phyloP scores from a whole-genome alignment of 92 coral and sea anemone genomes.

The Phymanthus crucifer region DNA sequence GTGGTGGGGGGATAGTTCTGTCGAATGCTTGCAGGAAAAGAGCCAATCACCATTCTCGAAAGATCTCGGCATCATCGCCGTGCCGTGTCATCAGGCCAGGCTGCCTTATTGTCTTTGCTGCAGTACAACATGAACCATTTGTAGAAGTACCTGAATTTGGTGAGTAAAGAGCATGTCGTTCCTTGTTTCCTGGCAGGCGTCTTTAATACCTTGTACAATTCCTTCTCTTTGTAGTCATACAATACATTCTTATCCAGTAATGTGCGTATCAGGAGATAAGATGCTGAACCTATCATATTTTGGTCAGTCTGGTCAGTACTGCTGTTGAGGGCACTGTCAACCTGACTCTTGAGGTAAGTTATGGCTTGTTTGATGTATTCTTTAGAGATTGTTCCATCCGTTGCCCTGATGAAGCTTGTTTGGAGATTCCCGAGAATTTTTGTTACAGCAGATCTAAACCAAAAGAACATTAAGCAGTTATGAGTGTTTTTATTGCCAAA shows the following conservation, averaged over 20 bases:
- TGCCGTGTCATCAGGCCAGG: too few species aligned
- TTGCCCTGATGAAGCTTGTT: conserved; percentile 44
- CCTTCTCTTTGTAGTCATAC: conserved; percentile 30
- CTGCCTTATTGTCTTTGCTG: not conserved
- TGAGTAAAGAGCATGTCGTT: conserved; percentile 58
- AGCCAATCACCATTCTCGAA: too few species aligned
- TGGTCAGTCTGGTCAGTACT: conserved; percentile 12
- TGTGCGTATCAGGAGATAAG: conserved; percentile 53
- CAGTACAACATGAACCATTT: too few species aligned
- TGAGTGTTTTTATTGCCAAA: not conserved
- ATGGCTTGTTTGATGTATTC: conserved; percentile 51
- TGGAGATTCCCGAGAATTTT: conserved; percentile 53
- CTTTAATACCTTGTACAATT: conserved; percentile 39
- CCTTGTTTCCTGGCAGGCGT: conserved; percentile 66
- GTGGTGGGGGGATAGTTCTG: too few species aligned
- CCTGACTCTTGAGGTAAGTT: conserved; percentile 42
- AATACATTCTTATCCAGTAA: conserved; percentile 52
- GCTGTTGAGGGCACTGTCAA: conserved; percentile 31
- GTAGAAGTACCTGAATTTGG: conserved; percentile 69
- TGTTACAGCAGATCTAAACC: conserved; percentile 65
- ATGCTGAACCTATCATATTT: conserved; percentile 61
- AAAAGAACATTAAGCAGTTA: not conserved
- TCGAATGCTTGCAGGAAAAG: too few species aligned
- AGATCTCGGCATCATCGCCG: too few species aligned
- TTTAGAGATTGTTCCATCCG: conserved; percentile 41